Evolutionary conservation across 2,888 invertebrate species (phyloP), one percentile per base, ranked within the genome.

Genomic region (Agelastica alni): DNA sequence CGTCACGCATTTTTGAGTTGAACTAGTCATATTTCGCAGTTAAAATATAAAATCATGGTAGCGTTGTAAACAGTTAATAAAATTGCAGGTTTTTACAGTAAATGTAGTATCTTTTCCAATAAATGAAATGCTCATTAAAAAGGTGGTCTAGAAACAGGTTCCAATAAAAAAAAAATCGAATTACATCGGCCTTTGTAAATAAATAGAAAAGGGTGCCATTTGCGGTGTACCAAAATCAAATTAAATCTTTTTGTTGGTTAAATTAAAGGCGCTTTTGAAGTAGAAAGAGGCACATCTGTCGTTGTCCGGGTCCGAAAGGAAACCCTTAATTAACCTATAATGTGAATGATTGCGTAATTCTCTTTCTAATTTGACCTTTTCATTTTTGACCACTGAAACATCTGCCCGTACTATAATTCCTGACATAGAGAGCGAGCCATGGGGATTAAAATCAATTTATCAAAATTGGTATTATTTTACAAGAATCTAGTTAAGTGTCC

Each of bases 341-440:
- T 48, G 22, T 43, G 31, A 17, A 34, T 45, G 51, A 45, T 55
- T 44, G 45, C 48, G 34, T 44, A 45, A 53, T 49, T 57, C 53
- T 45, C 48, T 43, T 53, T 49, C 14, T 41, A 56, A 57, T 57
- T 49, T 31, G 48, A 17, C 32, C 36, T 36, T 44, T 53, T 57
- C 49, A 20, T 6, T 10, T 12, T 13, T n/a, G 37, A 26, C 13
- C 18, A 5, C 10, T 4, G 26, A 13, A 28, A 31, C 43, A 44
- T 45, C 52, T 52, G 52, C 52, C 26, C 3, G 26, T 26, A 26
- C 6, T 26, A 26, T 9, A 26, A 26, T n/a, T n/a, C n/a, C n/a
- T n/a, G n/a, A n/a, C n/a, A n/a, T n/a, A n/a, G n/a, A n/a, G n/a
- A n/a, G n/a, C n/a, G n/a, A n/a, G n/a, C n/a, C n/a, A n/a, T n/a